Conservation (phyloP, 2,888 invertebrate genomes). For the Apamea epomidion region DNA sequence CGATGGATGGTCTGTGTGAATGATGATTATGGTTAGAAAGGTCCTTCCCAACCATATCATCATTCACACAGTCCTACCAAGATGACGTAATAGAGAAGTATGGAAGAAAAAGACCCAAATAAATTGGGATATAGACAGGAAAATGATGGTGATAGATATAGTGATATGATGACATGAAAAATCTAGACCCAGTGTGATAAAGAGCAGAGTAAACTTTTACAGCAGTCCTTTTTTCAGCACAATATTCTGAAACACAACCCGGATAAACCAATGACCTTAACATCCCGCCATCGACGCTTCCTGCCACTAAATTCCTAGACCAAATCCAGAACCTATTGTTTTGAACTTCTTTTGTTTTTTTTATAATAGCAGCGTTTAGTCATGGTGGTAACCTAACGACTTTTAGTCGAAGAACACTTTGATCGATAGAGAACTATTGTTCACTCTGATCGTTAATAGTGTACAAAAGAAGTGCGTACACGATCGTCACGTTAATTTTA, state of each 20-base stretch:
- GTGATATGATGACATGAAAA: background rate
- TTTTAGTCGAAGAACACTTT: slow-evolving; percentile 10
- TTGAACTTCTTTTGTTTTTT: slow-evolving; percentile 49
- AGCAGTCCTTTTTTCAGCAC: background rate
- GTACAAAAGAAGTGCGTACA: slow-evolving; percentile 21
- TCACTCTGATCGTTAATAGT: background rate
- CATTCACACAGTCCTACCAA: background rate
- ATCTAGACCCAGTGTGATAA: background rate
- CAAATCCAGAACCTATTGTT: slow-evolving; percentile 37
- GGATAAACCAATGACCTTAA: slow-evolving; percentile 4
- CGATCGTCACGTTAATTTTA: slow-evolving; percentile 21
- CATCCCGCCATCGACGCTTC: background rate
- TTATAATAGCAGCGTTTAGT: slow-evolving; percentile 33
- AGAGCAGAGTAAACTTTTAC: background rate
- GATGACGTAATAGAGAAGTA: background rate
- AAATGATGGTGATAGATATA: background rate
- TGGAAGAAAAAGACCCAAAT: too few relatives aligned
- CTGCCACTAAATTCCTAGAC: slow-evolving; percentile 32
- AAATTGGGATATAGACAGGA: background rate
- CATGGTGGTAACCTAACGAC: slow-evolving; percentile 4
- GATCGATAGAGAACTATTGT: slow-evolving; percentile 45
- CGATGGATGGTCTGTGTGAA: too few relatives aligned
- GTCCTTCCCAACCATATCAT: too few relatives aligned
- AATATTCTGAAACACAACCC: background rate
- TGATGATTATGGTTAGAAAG: background rate